Conservation (phyloP, 1,140 invertebrate species). For the Psilanteris sp. region DNA sequence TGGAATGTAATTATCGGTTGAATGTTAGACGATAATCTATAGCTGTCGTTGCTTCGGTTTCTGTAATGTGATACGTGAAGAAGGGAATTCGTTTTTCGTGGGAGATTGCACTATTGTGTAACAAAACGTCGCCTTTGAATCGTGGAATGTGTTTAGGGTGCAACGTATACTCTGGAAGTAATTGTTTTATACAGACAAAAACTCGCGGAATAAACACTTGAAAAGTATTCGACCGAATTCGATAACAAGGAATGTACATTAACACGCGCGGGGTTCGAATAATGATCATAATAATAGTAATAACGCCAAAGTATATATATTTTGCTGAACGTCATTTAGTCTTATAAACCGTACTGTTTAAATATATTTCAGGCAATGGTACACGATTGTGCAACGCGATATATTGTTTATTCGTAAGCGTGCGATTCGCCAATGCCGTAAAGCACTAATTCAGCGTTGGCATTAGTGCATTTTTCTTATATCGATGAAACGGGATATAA, state of each 20-base stretch:
- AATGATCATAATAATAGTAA: conserved; percentile 16
- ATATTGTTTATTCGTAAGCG: conserved; percentile 26
- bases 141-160: conserved; percentile 33
- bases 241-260: conserved; percentile 1
- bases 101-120: conserved; percentile 50
- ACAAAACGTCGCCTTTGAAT: conserved; percentile 20
- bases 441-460: no score
- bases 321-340: conserved; percentile 18
- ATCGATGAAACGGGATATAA: no score
- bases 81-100: conserved; percentile 41
- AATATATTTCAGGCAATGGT: conserved; percentile 14
- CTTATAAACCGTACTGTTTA: conserved; percentile 11
- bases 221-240: conserved; percentile 4
- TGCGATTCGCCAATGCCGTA: not conserved
- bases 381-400: conserved; percentile 21
- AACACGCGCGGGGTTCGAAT: not conserved
- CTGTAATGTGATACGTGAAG: conserved; percentile 29
- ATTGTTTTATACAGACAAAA: conserved; percentile 21
- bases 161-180: conserved; percentile 1
- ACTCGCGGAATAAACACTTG: conserved; percentile 4
- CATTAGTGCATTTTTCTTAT: no score
- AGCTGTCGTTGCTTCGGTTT: conserved; percentile 8
- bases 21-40: conserved; percentile 28
- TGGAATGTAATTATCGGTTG: conserved; percentile 38
- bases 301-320: no score